Evolutionary conservation across 1,140 invertebrate genomes (phyloP), one percentile per base, ranked within the genome.

Genomic region (Anadara kagoshimensis): DNA sequence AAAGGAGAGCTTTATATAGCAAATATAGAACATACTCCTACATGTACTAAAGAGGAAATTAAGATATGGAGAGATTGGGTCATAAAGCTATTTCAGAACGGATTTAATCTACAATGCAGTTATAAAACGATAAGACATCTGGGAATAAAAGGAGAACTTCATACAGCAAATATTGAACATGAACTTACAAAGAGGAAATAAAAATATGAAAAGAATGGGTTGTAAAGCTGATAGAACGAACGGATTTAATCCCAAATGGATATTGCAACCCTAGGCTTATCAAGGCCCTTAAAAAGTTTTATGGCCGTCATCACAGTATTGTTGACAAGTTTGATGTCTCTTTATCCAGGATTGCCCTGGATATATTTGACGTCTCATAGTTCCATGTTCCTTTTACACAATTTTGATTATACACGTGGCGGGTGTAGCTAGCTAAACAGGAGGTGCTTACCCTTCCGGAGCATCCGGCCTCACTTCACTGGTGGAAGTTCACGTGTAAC

Each of bases 11-110:
- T 82, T 62, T 57, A 71, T 51, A 41, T 62, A 18, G 49, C 73
- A 0, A 68, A 63, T 4, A 45, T 82, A 8, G n/a, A 51, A 5
- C 80, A 82, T 58, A 56, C 64, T 20, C 22, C 80, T 14, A 70
- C 78, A 22, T n/a, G n/a, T n/a, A n/a, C n/a, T n/a, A 69, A 44
- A 63, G 24, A 69, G 10, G 66, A 69, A 16, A 45, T 78, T 36
- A 20, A 43, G 3, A 67, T 63, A 43, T 24, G 74, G 12, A 62
- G 63, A 47, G 63, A 74, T 14, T 80, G 78, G 80, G 77, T 82
- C n/a, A 58, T 63, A 4, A 65, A 73, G 43, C 29, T 36, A n/a
- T 80, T 45, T 78, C 80, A 56, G 74, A 64, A 47, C 8, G 16
- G 8, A 47, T 16, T 10, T 10, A 16, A 10, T 47, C 45, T 10